Base-by-base conservation (phyloP, 2,888 invertebrate species). In the Sarcophaga rosellei region DNA sequence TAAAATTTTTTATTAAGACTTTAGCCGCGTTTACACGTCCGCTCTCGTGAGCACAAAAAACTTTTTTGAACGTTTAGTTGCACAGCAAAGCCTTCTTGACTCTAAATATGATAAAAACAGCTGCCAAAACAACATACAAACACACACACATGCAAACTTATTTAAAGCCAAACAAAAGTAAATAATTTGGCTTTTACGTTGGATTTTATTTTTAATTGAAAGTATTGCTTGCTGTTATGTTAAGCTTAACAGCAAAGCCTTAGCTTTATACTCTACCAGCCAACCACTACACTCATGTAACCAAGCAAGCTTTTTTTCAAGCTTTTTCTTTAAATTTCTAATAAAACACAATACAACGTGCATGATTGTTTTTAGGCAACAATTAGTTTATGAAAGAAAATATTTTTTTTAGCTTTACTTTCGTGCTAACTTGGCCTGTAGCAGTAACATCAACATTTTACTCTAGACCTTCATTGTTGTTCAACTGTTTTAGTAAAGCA, bases 41-140 rank as follows among this genome's bases (percentile, higher is more conserved):
- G 92, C 92, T 92, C 92, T 89, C 91, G 90, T 90, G 92, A 92
- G 92, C 91, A 89, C 88, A 91, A 89, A 89, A 89, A 92, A 92
- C 91, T 89, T 90, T 88, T 90, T 88, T 89, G 90, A 88, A 88
- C 81, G 89, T 88, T 90, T 89, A 90, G 83, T 79, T 78, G 78
- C 80, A 75, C 59, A 66, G 61, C 69, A 78, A 86, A 86, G 70
- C 78, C 84, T 84, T 80, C 84, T 84, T 73, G 76, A 66, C 87
- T 87, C 77, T 81, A 75, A 66, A 78, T 15, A 76, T 21, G 66
- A 57, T 65, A 17, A 53, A 73, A 77, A 72, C 62, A 57, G 44
- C 68, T 61, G 62, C 68, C 62, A 63, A 45, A 75, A 57, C 68
- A 82, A n/a, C 21, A 12, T 17, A 63, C 35, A 70, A 11, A 73